phyloP scores from a whole-genome alignment of 2,797 vertebrate genomes.

The Enteromius radiatus region DNA sequence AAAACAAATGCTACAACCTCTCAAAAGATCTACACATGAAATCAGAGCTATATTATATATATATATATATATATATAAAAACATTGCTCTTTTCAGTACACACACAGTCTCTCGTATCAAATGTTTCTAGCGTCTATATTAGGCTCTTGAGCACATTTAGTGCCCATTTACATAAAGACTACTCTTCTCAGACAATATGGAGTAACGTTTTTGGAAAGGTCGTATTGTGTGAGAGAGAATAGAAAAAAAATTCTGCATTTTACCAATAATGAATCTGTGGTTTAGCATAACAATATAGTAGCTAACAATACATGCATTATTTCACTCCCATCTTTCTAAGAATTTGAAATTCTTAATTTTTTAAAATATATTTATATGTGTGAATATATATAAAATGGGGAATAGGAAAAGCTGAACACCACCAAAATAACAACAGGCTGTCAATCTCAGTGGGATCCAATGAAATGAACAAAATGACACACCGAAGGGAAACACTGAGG shows the following conservation, averaged over 20 bases:
- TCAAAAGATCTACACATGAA: slow-evolving; percentile 56
- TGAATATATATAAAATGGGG: not conserved
- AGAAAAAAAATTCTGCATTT: slow-evolving; percentile 10
- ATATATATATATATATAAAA: no score
- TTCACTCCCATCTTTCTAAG: slow-evolving; percentile 20
- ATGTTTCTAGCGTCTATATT: slow-evolving; percentile 19
- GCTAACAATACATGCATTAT: slow-evolving; percentile 44
- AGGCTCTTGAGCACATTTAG: slow-evolving; percentile 8
- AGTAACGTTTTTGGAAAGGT: slow-evolving; percentile 12
- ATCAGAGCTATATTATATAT: slow-evolving; percentile 43
- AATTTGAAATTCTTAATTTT: not conserved
- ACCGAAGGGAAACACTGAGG: slow-evolving; percentile 1
- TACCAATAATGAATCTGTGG: not conserved
- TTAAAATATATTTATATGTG: not conserved
- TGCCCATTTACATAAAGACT: slow-evolving; percentile 19
- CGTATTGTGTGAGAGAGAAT: not conserved
- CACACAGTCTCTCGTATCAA: slow-evolving; percentile 20
- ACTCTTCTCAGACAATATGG: slow-evolving; percentile 22
- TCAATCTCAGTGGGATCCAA: slow-evolving; percentile 22
- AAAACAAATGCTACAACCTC: slow-evolving; percentile 55
- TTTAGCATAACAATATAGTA: slow-evolving; percentile 33
- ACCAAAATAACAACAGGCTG: slow-evolving; percentile 31
- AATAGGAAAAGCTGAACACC: not conserved
- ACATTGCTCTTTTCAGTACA: not conserved
- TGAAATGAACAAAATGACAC: not conserved